Evolutionary conservation across 2,888 invertebrate species (phyloP).

Genomic region (Heliconius cydno): DNA sequence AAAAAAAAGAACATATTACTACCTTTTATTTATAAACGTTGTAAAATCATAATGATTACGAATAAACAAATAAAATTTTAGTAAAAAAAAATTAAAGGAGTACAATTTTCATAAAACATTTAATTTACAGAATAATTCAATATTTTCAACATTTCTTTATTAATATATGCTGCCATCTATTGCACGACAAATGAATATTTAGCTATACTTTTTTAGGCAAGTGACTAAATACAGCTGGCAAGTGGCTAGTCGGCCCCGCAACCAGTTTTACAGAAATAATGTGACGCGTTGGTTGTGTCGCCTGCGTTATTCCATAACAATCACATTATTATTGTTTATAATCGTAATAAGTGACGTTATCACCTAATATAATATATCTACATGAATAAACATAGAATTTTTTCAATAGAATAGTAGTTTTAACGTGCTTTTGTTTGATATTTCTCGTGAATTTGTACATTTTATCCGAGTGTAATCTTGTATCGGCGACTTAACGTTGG

Average conservation of each 20-base stretch:
- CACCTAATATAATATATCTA: conserved; percentile 50
- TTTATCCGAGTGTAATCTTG: conserved; percentile 78
- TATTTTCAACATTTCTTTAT: background rate
- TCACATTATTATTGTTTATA: conserved; percentile 77
- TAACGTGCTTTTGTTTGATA: conserved; percentile 55
- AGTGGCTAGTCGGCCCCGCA: conserved; percentile 43
- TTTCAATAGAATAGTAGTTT: conserved; percentile 47
- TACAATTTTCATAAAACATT: background rate
- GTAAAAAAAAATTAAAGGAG: too few species aligned
- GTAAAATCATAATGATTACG: background rate
- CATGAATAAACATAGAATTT: conserved; percentile 61
- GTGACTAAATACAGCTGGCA: conserved; percentile 40
- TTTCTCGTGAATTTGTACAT: conserved; percentile 70
- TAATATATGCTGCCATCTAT: conserved; percentile 31
- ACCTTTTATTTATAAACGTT: background rate
- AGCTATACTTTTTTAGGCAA: background rate
- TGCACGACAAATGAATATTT: background rate
- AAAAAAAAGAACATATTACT: background rate
- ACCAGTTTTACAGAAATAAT: conserved; percentile 75
- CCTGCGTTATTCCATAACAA: conserved; percentile 62
- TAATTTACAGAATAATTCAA: background rate
- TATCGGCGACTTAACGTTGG: conserved; percentile 73
- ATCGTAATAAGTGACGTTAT: conserved; percentile 64
- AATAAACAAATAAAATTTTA: too few species aligned
- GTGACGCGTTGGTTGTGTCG: conserved; percentile 61